phyloP scores from a whole-genome alignment of 2,113 vertebrate species.

The Plectropomus leopardus region DNA sequence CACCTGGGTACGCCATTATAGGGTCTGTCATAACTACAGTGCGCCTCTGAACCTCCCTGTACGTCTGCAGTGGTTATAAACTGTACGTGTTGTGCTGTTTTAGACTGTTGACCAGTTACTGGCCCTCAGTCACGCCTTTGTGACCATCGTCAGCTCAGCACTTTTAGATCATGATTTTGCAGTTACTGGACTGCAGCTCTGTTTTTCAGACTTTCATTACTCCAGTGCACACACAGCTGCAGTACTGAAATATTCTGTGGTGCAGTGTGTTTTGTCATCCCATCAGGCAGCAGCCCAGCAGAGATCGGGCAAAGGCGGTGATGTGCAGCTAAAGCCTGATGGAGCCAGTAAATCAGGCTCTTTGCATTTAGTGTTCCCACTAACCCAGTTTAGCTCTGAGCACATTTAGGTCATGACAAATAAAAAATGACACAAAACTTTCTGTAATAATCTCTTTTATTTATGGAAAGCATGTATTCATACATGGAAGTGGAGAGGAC shows the following conservation, averaged over 20 bases:
- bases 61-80: neutral
- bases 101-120: neutral
- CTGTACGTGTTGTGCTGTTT: neutral
- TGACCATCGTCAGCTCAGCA: neutral
- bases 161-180: neutral
- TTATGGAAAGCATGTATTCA: slow-evolving; percentile 35
- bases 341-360: neutral
- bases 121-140: too few species aligned
- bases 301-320: neutral
- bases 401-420: neutral
- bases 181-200: neutral
- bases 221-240: neutral
- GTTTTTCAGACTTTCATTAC: neutral
- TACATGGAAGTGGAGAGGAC: neutral
- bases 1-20: too few species aligned
- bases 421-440: neutral
- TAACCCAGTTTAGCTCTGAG: neutral
- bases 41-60: neutral
- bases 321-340: neutral
- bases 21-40: too few species aligned
- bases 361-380: neutral
- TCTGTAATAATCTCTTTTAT: slow-evolving; percentile 47
- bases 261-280: neutral
- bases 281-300: neutral
- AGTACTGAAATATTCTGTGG: neutral